phyloP scores from a whole-genome alignment of 2,113 vertebrate genomes.

The Sarotherodon lohbergeri region DNA sequence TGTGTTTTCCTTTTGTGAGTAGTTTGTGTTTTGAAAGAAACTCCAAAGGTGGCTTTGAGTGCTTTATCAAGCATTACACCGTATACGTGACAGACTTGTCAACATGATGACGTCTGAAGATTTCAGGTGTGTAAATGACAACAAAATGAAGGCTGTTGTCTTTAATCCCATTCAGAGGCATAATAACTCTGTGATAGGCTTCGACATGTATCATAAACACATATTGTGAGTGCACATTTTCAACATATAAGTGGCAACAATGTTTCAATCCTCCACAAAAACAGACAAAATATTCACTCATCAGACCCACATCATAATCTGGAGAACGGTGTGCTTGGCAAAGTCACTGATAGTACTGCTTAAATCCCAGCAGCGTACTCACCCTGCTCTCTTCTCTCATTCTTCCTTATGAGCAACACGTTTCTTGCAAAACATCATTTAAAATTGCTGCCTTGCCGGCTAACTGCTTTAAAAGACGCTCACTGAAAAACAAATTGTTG shows the following conservation, averaged over 20 bases:
- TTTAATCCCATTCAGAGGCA: not conserved
- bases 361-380: not conserved
- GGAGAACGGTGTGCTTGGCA: not conserved
- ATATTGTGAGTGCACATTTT: not conserved
- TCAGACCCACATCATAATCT: not conserved
- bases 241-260: not conserved
- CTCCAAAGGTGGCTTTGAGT: not conserved
- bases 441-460: fast-evolving
- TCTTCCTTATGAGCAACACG: not conserved
- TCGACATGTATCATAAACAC: not conserved
- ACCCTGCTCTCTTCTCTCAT: not conserved
- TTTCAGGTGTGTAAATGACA: not conserved
- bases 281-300: not conserved
- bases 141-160: not conserved
- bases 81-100: not conserved
- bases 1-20: not conserved
- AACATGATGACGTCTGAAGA: not conserved
- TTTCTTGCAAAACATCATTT: not conserved
- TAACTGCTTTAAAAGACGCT: not conserved
- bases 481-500: not conserved
- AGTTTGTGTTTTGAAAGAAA: not conserved
- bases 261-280: not conserved
- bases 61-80: not conserved
- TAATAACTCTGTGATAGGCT: not conserved
- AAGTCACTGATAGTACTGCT: not conserved